Conservation (phyloP, 1,140 invertebrate species). For the Drosophila saltans region DNA sequence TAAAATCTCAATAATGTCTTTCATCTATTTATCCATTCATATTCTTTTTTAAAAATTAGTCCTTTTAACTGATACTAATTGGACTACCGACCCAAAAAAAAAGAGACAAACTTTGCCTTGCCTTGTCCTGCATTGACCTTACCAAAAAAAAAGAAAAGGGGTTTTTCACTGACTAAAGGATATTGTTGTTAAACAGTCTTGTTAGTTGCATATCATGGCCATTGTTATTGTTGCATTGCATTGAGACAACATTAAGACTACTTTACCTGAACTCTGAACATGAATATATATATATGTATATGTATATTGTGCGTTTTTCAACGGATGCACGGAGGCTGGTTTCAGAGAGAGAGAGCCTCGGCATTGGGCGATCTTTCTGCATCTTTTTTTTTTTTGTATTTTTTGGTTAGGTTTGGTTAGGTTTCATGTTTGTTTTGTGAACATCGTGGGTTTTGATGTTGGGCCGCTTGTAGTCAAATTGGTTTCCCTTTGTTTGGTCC, state of each 20-base stretch:
- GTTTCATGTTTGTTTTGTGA: conserved; percentile 60
- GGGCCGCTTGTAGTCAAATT: conserved; percentile 73
- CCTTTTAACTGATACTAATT: no score
- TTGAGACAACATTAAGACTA: conserved; percentile 34
- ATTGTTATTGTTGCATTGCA: conserved; percentile 42
- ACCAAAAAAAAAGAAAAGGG: no score
- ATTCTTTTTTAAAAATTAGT: no score
- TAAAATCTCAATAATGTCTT: no score
- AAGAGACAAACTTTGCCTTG: no score
- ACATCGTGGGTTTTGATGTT: conserved; percentile 65
- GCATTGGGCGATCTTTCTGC: conserved; percentile 23
- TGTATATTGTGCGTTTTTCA: no score
- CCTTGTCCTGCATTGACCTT: no score
- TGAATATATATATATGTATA: background rate
- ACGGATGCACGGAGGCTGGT: conserved; percentile 1
- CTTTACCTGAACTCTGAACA: background rate
- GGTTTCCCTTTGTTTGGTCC: conserved; percentile 71
- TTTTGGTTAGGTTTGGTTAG: conserved; percentile 9
- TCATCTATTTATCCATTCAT: no score
- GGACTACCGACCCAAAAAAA: no score
- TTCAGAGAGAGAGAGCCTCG: background rate
- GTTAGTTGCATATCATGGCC: conserved; percentile 8
- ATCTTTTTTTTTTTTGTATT: background rate
- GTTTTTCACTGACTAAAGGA: background rate
- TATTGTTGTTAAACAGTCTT: conserved; percentile 34